These are phyloP conservation scores for Rhodophaea formosa DNA, from an alignment of 2,888 invertebrate species.

Conservation along the genomic window DNA sequence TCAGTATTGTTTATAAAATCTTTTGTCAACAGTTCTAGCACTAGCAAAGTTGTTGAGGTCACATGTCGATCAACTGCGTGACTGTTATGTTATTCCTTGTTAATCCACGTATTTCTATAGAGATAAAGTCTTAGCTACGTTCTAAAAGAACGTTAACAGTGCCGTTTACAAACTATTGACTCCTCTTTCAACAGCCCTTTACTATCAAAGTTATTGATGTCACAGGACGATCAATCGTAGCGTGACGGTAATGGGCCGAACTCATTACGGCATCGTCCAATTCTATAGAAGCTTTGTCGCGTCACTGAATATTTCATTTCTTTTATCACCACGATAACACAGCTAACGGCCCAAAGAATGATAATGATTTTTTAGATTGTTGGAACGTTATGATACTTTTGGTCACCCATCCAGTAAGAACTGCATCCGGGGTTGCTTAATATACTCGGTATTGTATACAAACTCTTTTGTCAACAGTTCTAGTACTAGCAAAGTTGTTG, in stretches of 20 bases:
- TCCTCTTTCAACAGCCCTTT: slow-evolving; percentile 2
- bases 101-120: neutral
- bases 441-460: no score
- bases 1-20: no score
- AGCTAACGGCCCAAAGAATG: neutral
- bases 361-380: neutral
- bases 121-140: neutral
- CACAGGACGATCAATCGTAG: slow-evolving; percentile 12
- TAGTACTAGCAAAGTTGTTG: no score
- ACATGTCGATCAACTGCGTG: no score
- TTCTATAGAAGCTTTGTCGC: slow-evolving; percentile 13
- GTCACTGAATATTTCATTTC: slow-evolving; percentile 19
- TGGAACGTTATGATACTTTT: neutral
- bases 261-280: slow-evolving; percentile 13
- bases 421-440: no score
- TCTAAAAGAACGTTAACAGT: neutral
- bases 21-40: no score
- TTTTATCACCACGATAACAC: slow-evolving; percentile 14
- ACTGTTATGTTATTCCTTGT: no score
- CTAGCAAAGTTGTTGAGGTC: no score
- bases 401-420: no score
- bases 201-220: slow-evolving; percentile 15
- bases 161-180: slow-evolving; percentile 4
- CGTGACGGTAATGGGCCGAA: slow-evolving; percentile 12
- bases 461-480: no score